Base-by-base conservation (phyloP, 2,113 vertebrate species). In the Melanerpes aurifrons region DNA sequence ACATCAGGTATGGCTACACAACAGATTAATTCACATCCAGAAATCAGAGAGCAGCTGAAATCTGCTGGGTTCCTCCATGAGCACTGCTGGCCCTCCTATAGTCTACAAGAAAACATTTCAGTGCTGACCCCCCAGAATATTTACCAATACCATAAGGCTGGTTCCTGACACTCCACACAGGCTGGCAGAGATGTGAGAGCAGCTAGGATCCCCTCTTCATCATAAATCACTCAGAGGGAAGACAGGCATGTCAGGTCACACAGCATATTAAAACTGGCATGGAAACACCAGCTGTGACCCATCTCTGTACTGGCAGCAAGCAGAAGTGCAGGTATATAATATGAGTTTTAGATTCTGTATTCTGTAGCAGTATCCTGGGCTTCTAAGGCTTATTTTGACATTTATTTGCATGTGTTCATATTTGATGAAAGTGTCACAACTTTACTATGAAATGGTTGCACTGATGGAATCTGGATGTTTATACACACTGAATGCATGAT, bases 261-360 rank as follows among this genome's bases (percentile, higher is more conserved):
- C 0, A 66, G 14, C 5, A 28, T 2, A 1, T 40, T 66, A 40
- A 29, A 85, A 79, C 4, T 0, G 4, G 7, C 10, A 13, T 8
- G 9, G 25, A 71, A 90, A 68, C 3, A 68, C 18, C 21, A 90
- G 3, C 8, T 81, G 57, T 83, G 35, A 11, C 26, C 16, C 17
- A 20, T 20, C 29, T 56, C 58, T 43, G 26, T 12, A 40, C 0
- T 21, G 12, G 45, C 12, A 61, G 21, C n/a, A 73, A 70, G 26
- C 9, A 56, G 16, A 72, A 73, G 10, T 0, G 2, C 21, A 5
- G 82, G 56, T 20, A 81, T 40, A 37, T 0, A 0, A 7, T 32
- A 24, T 0, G 4, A 87, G 26, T 40, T 80, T 75, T 40, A 72
- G 26, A 56, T 74, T 54, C 19, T 64, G 37, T 7, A 56, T 54